Percentiles rank a stretch among this genome's conserved stretches.
Conservation (phyloP, 2,888 invertebrate species). For the Nymphalis polychloros region DNA sequence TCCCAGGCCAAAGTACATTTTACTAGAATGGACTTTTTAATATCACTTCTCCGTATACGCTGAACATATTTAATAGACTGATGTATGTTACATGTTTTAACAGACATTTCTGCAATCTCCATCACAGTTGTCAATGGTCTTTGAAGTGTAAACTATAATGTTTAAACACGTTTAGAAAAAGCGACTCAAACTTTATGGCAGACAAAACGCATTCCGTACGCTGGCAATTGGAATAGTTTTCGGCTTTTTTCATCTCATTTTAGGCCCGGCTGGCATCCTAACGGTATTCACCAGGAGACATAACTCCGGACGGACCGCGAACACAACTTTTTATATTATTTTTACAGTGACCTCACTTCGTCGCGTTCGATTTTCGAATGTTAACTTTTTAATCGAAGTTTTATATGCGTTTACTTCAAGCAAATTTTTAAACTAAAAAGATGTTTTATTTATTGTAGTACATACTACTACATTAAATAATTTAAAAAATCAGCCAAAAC, state of each 20-base stretch:
- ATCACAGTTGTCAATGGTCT: constrained; percentile 11
- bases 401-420: constrained; percentile 24
- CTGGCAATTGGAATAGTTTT: constrained; percentile 82
- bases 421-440: not conserved
- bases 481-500: too few relatives aligned
- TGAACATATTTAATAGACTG: too few relatives aligned
- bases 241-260: constrained; percentile 68
- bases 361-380: constrained; percentile 63
- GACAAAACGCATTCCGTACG: constrained; percentile 78
- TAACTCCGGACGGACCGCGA: constrained; percentile 72
- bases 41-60: too few relatives aligned
- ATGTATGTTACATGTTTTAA: not conserved
- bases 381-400: constrained; percentile 37
- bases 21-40: too few relatives aligned
- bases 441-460: too few relatives aligned
- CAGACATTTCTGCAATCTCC: not conserved
- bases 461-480: too few relatives aligned
- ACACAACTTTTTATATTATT: constrained; percentile 70
- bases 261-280: constrained; percentile 74
- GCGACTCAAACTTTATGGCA: constrained; percentile 58
- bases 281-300: constrained; percentile 76
- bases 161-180: constrained; percentile 37
- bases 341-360: constrained; percentile 68
- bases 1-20: too few relatives aligned
- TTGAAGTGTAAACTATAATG: constrained; percentile 33